phyloP scores from a whole-genome alignment of 2,797 vertebrate species.

The Steatocranus sp. region DNA sequence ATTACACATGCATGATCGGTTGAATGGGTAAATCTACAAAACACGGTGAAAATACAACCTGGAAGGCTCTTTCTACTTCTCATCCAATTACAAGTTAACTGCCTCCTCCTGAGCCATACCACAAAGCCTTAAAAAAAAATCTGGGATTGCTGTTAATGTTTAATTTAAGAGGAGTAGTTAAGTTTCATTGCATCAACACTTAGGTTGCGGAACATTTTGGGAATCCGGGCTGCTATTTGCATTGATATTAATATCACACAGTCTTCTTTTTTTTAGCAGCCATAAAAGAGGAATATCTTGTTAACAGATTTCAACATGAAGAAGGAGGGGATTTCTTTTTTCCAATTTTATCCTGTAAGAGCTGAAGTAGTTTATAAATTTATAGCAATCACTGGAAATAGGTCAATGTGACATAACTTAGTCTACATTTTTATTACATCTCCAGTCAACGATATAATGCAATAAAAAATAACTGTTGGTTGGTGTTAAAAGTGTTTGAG shows the following conservation, averaged over 20 bases:
- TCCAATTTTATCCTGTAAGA: background rate
- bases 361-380: background rate
- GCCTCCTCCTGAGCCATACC: background rate
- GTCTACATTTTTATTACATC: background rate
- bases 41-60: background rate
- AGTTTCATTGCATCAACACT: background rate
- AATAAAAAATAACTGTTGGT: background rate
- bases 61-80: background rate
- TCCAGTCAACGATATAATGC: background rate
- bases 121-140: background rate
- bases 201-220: background rate
- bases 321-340: background rate
- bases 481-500: background rate
- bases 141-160: background rate
- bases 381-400: background rate
- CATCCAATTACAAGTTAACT: background rate
- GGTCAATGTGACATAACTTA: background rate
- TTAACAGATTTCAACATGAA: background rate
- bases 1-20: slow-evolving; percentile 11
- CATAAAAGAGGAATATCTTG: background rate
- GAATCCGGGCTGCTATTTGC: background rate
- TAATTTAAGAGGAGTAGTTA: background rate
- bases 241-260: background rate
- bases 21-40: background rate
- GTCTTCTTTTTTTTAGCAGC: background rate